Evolutionary conservation across 2,888 invertebrate genomes (phyloP).

Genomic region (Noctua pronuba): DNA sequence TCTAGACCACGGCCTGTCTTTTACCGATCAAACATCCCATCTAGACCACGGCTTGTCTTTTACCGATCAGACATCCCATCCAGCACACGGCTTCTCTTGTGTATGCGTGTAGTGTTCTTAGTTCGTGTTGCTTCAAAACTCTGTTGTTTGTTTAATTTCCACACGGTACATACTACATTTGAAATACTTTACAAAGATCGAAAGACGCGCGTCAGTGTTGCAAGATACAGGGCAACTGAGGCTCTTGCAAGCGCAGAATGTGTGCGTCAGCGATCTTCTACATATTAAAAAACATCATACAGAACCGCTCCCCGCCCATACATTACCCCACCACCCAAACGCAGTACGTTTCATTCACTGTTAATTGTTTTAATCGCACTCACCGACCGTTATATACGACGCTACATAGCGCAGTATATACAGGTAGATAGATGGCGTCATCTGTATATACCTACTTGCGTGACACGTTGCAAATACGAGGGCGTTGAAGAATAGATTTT

Average conservation of each 20-base stretch:
- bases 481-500: neutral
- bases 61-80: neutral
- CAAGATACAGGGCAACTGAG: too few relatives aligned
- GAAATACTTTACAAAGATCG: too few relatives aligned
- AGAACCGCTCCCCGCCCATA: constrained; percentile 30
- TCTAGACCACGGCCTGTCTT: too few relatives aligned
- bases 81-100: neutral
- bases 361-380: constrained; percentile 89
- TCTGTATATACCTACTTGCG: neutral
- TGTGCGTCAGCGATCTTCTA: too few relatives aligned
- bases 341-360: constrained; percentile 79
- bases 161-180: too few relatives aligned
- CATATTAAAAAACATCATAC: neutral
- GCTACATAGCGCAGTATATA: constrained; percentile 30
- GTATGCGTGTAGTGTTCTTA: too few relatives aligned
- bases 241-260: too few relatives aligned
- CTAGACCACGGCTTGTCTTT: too few relatives aligned
- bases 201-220: too few relatives aligned
- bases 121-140: too few relatives aligned
- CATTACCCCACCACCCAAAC: constrained; percentile 64
- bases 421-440: neutral
- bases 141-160: too few relatives aligned
- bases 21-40: too few relatives aligned
- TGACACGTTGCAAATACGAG: constrained; percentile 8
- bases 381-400: constrained; percentile 67